These are phyloP conservation scores for Drosophila gunungcola DNA, from an alignment of 1,140 invertebrate genomes.

Conservation along the genomic window DNA sequence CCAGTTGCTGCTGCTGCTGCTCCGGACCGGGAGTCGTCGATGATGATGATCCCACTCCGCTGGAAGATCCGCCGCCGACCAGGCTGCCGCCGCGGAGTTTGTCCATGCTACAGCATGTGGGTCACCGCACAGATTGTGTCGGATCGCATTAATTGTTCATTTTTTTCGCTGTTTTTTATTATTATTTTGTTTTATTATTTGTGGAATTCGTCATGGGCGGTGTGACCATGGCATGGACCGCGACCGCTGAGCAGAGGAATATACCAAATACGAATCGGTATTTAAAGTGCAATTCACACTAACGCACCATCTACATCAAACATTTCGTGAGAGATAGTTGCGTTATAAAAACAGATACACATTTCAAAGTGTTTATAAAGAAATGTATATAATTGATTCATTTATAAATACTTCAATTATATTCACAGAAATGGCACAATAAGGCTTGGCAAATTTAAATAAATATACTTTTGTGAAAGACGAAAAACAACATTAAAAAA, in stretches of 20 bases:
- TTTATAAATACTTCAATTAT: no score
- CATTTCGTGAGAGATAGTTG: no score
- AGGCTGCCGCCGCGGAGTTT: slow-evolving; percentile 42
- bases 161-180: slow-evolving; percentile 1
- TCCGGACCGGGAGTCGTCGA: background rate
- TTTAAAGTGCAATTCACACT: background rate
- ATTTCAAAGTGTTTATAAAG: no score
- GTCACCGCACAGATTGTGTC: background rate
- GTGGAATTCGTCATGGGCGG: slow-evolving; percentile 4
- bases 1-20: slow-evolving; percentile 20
- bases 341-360: no score
- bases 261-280: background rate
- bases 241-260: background rate
- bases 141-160: slow-evolving; percentile 1
- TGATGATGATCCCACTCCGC: background rate
- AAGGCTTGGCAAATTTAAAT: no score
- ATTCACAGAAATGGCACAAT: no score
- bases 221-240: background rate
- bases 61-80: slow-evolving; percentile 9
- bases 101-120: slow-evolving; percentile 42
- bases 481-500: no score
- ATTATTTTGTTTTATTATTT: slow-evolving; percentile 1
- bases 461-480: no score
- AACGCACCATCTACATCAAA: background rate
- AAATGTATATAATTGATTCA: no score